Evolutionary conservation across 1,140 invertebrate genomes (phyloP).

Genomic region (Drosophila athabasca): DNA sequence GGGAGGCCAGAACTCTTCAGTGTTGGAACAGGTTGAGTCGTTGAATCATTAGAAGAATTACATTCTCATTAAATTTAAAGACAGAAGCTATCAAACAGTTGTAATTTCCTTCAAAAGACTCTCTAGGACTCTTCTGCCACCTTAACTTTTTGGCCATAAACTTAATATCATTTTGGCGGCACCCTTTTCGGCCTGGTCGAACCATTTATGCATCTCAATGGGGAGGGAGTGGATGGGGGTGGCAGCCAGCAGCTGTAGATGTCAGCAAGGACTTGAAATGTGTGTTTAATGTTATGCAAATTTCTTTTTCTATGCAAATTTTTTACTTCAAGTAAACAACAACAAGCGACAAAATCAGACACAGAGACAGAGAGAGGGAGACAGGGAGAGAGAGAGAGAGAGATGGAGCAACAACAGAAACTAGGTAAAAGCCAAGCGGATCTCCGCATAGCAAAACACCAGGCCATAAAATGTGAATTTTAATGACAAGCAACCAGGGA

Average conservation of each 20-base stretch:
- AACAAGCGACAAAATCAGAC: constrained; percentile 51
- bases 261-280: constrained; percentile 50
- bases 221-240: not conserved
- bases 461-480: constrained; percentile 50
- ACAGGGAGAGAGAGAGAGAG: constrained; percentile 2
- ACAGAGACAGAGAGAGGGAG: constrained; percentile 24
- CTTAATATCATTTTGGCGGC: constrained; percentile 24
- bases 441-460: not conserved
- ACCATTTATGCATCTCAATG: constrained; percentile 18
- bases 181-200: not conserved
- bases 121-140: not conserved
- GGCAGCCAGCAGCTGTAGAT: constrained; percentile 27
- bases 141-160: constrained; percentile 20
- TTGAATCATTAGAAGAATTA: constrained; percentile 1
- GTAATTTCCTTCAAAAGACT: not conserved
- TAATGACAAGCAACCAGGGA: constrained; percentile 36
- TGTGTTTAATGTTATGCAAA: constrained; percentile 77
- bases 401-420: constrained; percentile 6
- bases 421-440: constrained; percentile 54
- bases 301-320: constrained; percentile 78
- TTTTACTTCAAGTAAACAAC: constrained; percentile 60
- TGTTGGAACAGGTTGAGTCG: too few species aligned
- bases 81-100: too few species aligned
- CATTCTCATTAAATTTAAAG: not conserved
- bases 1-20: too few species aligned